A percentile compares a stretch with the other conserved stretches of the same genome.
Evolutionary conservation across 1,140 invertebrate genomes (phyloP).

Genomic region (Euborellia annulipes): DNA sequence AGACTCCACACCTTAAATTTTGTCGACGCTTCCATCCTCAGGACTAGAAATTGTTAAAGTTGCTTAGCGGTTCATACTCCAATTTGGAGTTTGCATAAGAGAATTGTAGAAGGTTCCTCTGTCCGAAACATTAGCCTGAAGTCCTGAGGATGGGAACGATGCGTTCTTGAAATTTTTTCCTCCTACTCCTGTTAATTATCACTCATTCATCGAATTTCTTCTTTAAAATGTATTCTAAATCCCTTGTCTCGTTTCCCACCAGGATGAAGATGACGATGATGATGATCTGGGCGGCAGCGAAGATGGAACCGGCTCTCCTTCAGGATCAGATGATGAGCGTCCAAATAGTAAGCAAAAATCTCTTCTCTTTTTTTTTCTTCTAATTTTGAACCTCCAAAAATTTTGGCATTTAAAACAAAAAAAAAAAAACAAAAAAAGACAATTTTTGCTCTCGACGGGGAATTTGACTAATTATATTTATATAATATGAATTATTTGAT

Average conservation of each 20-base stretch:
- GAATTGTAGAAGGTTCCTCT: not conserved
- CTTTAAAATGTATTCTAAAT: not conserved
- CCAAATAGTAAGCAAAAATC: too few relatives aligned
- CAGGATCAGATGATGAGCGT: conserved; percentile 27
- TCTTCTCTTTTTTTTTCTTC: too few relatives aligned
- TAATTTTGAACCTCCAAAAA: too few relatives aligned
- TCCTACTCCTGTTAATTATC: not conserved
- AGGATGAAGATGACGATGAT: conserved; percentile 19
- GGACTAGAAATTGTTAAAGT: too few relatives aligned
- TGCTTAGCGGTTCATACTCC: too few relatives aligned
- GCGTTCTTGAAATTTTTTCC: not conserved
- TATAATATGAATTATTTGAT: too few relatives aligned
- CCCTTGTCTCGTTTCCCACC: not conserved
- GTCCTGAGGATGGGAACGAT: not conserved
- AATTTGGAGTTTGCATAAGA: not conserved
- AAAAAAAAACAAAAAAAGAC: too few relatives aligned
- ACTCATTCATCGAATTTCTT: not conserved
- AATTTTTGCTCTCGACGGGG: too few relatives aligned
- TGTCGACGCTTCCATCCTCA: too few relatives aligned
- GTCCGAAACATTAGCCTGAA: not conserved
- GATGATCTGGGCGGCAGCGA: conserved; percentile 30
- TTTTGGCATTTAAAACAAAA: too few relatives aligned
- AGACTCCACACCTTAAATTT: too few relatives aligned
- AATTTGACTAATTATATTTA: too few relatives aligned
- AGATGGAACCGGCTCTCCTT: conserved; percentile 34